A percentile compares a stretch with the other conserved stretches of the same genome.
These are phyloP conservation scores for Amazona finschi DNA, from an alignment of 2,797 vertebrate species.

Conservation along the genomic window DNA sequence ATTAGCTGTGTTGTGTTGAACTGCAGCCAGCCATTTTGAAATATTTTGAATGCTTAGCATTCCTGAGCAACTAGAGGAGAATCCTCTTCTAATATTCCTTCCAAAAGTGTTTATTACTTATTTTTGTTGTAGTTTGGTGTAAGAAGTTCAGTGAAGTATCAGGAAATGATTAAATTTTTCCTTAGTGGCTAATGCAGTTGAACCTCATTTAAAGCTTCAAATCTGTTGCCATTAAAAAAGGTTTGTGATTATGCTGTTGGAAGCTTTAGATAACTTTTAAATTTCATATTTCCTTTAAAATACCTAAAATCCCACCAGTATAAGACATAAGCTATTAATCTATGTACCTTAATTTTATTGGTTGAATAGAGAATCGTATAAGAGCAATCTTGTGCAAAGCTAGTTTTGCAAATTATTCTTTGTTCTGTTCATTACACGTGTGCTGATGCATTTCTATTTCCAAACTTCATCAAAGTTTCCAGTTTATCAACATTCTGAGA, in stretches of 20 bases:
- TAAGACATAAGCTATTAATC: neutral
- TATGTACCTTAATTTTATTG: neutral
- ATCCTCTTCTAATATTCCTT: neutral
- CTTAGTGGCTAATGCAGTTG: neutral
- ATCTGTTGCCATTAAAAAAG: neutral
- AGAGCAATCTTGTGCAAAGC: neutral
- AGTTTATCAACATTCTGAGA: neutral
- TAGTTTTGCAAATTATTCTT: neutral
- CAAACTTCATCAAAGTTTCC: neutral
- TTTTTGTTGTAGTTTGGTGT: neutral
- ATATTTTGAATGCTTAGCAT: neutral
- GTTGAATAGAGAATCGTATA: neutral
- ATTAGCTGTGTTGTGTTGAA: neutral
- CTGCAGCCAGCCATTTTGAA: neutral
- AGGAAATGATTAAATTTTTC: conserved; percentile 19
- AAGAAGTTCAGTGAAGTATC: neutral
- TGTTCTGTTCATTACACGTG: neutral
- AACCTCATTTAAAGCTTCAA: neutral
- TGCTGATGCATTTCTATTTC: neutral
- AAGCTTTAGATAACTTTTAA: neutral
- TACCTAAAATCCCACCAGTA: neutral
- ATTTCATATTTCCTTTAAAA: neutral
- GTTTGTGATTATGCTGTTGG: neutral
- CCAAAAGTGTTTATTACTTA: neutral
- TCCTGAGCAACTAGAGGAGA: neutral